These are phyloP conservation scores for Nipponacmea schrenckii DNA, from an alignment of 2,888 invertebrate species.

Conservation along the genomic window DNA sequence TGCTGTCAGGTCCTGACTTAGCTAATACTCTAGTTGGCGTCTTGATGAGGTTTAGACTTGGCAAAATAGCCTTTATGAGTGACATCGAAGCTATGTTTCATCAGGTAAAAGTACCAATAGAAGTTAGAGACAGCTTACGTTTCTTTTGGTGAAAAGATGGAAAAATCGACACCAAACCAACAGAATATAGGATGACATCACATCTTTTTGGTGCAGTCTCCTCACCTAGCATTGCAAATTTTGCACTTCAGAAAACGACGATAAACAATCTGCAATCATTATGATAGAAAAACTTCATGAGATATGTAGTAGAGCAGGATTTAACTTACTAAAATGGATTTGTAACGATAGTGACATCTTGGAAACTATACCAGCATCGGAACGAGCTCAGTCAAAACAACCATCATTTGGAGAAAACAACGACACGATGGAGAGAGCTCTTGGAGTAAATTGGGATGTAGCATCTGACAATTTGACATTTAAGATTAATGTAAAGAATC, in stretches of 20 bases:
- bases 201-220: conserved; percentile 22
- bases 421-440: conserved; percentile 23
- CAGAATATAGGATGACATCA: conserved; percentile 19
- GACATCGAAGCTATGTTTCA: conserved; percentile 27
- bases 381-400: conserved; percentile 21
- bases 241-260: conserved; percentile 9
- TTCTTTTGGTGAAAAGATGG: conserved; percentile 26
- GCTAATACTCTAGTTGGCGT: conserved; percentile 14
- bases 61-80: conserved; percentile 16
- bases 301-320: conserved; percentile 22
- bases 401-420: neutral
- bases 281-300: neutral
- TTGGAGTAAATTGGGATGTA: conserved; percentile 28
- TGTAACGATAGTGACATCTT: conserved; percentile 30
- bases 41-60: conserved; percentile 9
- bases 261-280: conserved; percentile 3
- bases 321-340: conserved; percentile 34
- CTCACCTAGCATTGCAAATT: conserved; percentile 17
- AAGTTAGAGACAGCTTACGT: conserved; percentile 18
- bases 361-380: conserved; percentile 23
- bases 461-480: conserved; percentile 24
- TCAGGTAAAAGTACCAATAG: conserved; percentile 11
- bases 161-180: neutral
- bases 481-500: conserved; percentile 6
- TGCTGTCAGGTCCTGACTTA: conserved; percentile 15